Conservation (phyloP, 92 coral and sea anemone genomes). For the Umimayanthus kanabou region DNA sequence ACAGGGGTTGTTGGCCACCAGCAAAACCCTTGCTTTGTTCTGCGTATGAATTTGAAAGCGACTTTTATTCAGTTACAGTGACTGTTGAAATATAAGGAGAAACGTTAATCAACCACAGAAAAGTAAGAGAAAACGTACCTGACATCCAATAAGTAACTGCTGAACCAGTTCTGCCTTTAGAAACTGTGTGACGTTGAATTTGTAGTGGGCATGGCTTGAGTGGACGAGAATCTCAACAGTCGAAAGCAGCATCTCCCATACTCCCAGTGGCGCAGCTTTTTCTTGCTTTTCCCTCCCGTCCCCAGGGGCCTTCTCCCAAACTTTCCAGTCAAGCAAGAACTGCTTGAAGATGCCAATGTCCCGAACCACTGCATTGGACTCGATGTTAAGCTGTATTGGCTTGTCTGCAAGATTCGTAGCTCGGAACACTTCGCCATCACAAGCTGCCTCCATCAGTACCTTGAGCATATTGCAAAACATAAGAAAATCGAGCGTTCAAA, state of each 20-base stretch:
- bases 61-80: neutral
- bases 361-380: slow-evolving; percentile 90
- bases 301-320: slow-evolving; percentile 79
- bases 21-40: too few relatives aligned
- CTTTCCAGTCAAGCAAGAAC: slow-evolving; percentile 89
- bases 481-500: neutral
- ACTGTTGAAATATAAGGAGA: neutral
- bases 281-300: slow-evolving; percentile 4
- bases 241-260: slow-evolving; percentile 87
- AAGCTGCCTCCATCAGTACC: slow-evolving; percentile 94
- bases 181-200: slow-evolving; percentile 89
- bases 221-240: slow-evolving; percentile 92
- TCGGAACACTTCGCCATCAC: slow-evolving; percentile 93
- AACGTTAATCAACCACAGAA: neutral
- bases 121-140: slow-evolving; percentile 51
- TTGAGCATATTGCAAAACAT: slow-evolving; percentile 7
- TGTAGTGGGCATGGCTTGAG: slow-evolving; percentile 83
- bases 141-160: slow-evolving; percentile 94
- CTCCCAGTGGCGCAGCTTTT: slow-evolving; percentile 57
- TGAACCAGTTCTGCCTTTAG: slow-evolving; percentile 90
- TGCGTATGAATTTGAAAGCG: too few relatives aligned
- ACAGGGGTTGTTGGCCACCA: too few relatives aligned
- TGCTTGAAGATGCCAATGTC: slow-evolving; percentile 90
- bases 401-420: slow-evolving; percentile 85
- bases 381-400: slow-evolving; percentile 92